phyloP scores from a whole-genome alignment of 2,888 invertebrate species.

The Drosophila cognata region DNA sequence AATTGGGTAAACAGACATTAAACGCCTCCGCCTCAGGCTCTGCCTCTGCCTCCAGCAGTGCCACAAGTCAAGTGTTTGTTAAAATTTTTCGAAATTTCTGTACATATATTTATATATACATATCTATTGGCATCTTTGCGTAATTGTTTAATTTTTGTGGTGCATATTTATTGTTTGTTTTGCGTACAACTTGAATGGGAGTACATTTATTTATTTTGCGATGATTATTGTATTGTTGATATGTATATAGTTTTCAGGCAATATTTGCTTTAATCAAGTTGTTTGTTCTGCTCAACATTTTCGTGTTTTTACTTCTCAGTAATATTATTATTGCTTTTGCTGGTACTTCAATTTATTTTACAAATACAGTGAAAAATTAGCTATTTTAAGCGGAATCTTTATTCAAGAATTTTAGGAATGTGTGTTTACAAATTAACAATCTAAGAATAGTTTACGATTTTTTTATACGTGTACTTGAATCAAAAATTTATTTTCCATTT shows the following conservation, averaged over 20 bases:
- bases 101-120: neutral
- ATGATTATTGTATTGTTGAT: neutral
- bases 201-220: no score
- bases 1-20: constrained; percentile 45
- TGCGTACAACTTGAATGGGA: neutral
- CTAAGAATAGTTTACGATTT: neutral
- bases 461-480: neutral
- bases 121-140: neutral
- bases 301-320: constrained; percentile 9
- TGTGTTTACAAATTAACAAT: neutral
- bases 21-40: neutral
- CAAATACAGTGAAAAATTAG: constrained; percentile 1
- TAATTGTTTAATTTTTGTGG: constrained; percentile 27
- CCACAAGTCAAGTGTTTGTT: constrained; percentile 20
- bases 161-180: constrained; percentile 43
- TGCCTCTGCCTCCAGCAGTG: neutral
- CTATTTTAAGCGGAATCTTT: neutral
- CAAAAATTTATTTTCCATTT: neutral
- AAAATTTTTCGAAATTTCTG: constrained; percentile 37
- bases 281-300: constrained; percentile 41
- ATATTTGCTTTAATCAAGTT: constrained; percentile 54
- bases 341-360: constrained; percentile 18
- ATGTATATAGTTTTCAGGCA: neutral
- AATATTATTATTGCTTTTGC: constrained; percentile 9
- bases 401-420: neutral